A percentile compares a stretch with the other conserved stretches of the same genome.
These are phyloP conservation scores for Serranochromis macrocephalus DNA, from an alignment of 2,113 vertebrate genomes.

Conservation along the genomic window DNA sequence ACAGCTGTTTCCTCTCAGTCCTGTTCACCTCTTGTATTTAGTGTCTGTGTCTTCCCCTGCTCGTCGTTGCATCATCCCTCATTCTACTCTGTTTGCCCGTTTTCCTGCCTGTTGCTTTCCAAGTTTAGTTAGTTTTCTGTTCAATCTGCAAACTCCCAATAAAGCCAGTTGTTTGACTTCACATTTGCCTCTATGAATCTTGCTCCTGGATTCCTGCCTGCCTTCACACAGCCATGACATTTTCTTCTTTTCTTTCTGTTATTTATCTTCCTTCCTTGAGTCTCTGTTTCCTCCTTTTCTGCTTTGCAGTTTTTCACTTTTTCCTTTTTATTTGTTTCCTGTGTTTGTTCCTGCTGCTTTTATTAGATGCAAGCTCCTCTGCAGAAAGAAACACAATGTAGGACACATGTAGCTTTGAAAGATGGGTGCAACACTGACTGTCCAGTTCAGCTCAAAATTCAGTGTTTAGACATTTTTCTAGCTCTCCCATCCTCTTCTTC, in stretches of 20 bases:
- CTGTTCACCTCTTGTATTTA: not conserved
- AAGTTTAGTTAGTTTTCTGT: not conserved
- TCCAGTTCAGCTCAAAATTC: not conserved
- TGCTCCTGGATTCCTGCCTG: not conserved
- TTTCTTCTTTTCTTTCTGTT: not conserved
- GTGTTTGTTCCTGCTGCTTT: not conserved
- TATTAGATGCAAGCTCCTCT: not conserved
- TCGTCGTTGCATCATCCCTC: not conserved
- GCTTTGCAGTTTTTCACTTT: not conserved
- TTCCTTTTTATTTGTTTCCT: not conserved
- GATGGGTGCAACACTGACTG: not conserved
- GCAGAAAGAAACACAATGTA: not conserved
- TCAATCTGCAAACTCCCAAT: not conserved
- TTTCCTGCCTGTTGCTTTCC: not conserved
- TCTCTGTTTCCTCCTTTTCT: not conserved
- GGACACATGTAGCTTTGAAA: not conserved
- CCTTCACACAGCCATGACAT: not conserved
- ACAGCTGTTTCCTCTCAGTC: not conserved
- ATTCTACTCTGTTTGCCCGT: not conserved
- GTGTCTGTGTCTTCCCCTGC: fast-evolving
- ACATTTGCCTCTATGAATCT: not conserved
- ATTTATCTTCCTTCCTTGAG: not conserved
- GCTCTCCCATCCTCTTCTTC: not conserved
- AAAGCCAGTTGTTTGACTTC: not conserved
- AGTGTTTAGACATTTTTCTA: not conserved